Evolutionary conservation across 1,140 invertebrate species (phyloP).

Genomic region (Mamestra configurata): DNA sequence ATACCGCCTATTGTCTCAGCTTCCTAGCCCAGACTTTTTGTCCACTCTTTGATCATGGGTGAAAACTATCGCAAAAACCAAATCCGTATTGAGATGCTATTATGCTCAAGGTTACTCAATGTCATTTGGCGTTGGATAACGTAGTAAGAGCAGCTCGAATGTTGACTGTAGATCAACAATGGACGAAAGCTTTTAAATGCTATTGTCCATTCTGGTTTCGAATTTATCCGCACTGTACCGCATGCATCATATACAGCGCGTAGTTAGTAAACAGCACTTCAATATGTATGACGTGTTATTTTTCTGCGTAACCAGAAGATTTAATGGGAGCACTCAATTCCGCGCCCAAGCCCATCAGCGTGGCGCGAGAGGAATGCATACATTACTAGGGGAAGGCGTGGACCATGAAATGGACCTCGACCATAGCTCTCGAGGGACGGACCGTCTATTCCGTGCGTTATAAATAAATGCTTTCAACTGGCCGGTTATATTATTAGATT

Average conservation of each 20-base stretch:
- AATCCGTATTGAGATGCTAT: constrained; percentile 10
- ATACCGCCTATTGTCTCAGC: constrained; percentile 63
- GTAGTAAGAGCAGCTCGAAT: neutral
- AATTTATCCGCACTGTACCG: neutral
- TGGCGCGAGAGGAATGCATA: constrained; percentile 14
- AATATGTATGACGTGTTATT: neutral
- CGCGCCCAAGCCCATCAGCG: constrained; percentile 5
- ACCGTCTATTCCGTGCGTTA: constrained; percentile 50
- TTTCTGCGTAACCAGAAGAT: constrained; percentile 8
- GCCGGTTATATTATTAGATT: constrained; percentile 56
- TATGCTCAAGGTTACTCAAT: constrained; percentile 36
- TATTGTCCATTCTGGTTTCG: neutral
- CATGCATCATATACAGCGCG: no score
- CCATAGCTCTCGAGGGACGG: constrained; percentile 20
- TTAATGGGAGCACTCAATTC: constrained; percentile 15
- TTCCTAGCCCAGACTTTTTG: constrained; percentile 59
- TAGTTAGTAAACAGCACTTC: neutral
- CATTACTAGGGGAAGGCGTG: constrained; percentile 12
- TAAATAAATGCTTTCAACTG: constrained; percentile 62
- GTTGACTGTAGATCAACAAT: neutral
- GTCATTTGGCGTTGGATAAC: constrained; percentile 6
- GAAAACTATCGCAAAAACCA: constrained; percentile 56
- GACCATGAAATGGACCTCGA: constrained; percentile 26
- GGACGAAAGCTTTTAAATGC: neutral
- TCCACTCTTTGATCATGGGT: constrained; percentile 55